Evolutionary conservation across 1,140 invertebrate genomes (phyloP).

Genomic region (Nasonia longicornis): DNA sequence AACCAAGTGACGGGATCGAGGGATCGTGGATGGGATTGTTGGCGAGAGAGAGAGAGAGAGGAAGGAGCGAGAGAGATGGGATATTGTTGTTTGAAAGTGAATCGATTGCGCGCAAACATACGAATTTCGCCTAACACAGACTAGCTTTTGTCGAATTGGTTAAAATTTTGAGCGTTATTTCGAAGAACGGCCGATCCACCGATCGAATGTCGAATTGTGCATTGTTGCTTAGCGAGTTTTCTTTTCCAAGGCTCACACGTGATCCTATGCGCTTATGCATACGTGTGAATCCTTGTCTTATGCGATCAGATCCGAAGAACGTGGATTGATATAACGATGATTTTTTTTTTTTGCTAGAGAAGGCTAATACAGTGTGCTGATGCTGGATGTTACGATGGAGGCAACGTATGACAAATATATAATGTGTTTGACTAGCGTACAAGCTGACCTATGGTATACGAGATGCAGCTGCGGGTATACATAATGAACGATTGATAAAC

Average conservation of each 20-base stretch:
- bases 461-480: constrained; percentile 25
- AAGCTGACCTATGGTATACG: constrained; percentile 39
- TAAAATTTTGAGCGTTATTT: not conserved
- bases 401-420: not conserved
- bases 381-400: not conserved
- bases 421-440: constrained; percentile 8
- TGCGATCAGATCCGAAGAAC: not conserved
- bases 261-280: not conserved
- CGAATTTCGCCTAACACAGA: not conserved
- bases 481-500: not conserved
- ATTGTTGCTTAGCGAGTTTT: not conserved
- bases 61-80: constrained; percentile 51
- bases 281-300: not conserved
- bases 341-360: not conserved
- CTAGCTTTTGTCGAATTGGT: not conserved
- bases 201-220: not conserved
- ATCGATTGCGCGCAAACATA: constrained; percentile 60
- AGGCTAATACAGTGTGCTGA: not conserved
- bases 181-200: constrained; percentile 22
- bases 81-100: constrained; percentile 54
- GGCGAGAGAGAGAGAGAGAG: constrained; percentile 47
- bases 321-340: not conserved
- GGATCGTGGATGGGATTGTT: constrained; percentile 44
- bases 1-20: constrained; percentile 36
- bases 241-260: not conserved